Evolutionary conservation across 1,140 invertebrate genomes (phyloP).

Genomic region (Ceratosolen solmsi): DNA sequence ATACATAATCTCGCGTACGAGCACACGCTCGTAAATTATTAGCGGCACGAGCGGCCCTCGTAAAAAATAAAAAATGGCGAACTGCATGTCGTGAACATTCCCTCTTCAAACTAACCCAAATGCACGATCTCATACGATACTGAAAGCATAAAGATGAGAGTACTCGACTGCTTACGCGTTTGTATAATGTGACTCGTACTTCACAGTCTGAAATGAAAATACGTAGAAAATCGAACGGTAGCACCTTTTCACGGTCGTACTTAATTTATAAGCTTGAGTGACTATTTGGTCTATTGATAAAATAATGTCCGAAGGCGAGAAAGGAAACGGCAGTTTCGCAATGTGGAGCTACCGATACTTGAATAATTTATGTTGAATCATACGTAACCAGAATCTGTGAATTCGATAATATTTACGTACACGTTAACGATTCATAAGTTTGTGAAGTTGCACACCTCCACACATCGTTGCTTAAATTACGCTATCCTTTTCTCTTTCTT

Average conservation of each 20-base stretch:
- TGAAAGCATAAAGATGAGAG: background rate
- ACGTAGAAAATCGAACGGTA: background rate
- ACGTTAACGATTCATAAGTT: background rate
- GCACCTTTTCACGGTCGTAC: background rate
- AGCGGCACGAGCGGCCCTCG: background rate
- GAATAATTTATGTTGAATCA: background rate
- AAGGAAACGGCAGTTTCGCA: background rate
- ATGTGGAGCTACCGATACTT: background rate
- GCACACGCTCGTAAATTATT: slow-evolving; percentile 5
- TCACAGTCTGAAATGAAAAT: background rate
- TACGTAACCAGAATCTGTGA: background rate
- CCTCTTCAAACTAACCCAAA: background rate
- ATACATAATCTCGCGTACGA: slow-evolving; percentile 1
- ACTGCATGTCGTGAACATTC: background rate
- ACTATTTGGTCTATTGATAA: background rate
- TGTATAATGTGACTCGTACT: no score
- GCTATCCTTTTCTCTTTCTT: background rate
- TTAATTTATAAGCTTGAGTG: background rate
- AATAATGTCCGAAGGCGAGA: background rate
- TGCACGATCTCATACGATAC: background rate
- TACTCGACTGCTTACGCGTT: background rate
- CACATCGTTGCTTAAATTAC: slow-evolving; percentile 11
- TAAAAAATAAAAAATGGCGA: slow-evolving; percentile 3
- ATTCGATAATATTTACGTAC: background rate
- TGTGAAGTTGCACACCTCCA: background rate